Evolutionary conservation across 2,888 invertebrate species (phyloP).

Genomic region (Uloborus plumipes): DNA sequence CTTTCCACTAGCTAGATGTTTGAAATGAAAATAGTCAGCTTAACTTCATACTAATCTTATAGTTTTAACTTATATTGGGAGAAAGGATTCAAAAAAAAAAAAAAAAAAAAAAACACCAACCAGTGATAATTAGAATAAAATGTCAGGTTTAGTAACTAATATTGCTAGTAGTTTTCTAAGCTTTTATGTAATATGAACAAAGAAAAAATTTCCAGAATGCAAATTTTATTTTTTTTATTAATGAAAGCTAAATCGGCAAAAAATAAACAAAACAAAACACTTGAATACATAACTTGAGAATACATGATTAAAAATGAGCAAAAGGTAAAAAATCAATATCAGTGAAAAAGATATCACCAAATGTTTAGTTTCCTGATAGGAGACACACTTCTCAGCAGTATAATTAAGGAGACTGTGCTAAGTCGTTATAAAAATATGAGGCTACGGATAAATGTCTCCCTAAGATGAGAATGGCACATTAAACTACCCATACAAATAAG

Average conservation of each 20-base stretch:
- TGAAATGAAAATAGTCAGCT: no score
- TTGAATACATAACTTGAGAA: constrained; percentile 33
- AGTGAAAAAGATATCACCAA: constrained; percentile 43
- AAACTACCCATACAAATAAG: constrained; percentile 49
- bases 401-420: constrained; percentile 58
- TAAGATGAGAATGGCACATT: constrained; percentile 59
- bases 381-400: constrained; percentile 32
- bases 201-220: not conserved
- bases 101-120: no score
- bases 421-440: constrained; percentile 59
- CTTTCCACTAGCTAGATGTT: no score
- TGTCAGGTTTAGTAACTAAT: no score
- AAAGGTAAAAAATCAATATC: constrained; percentile 21
- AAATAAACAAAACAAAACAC: constrained; percentile 56
- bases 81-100: no score
- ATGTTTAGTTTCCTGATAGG: constrained; percentile 40
- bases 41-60: no score
- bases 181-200: not conserved
- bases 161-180: not conserved
- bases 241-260: constrained; percentile 61
- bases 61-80: no score
- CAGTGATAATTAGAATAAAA: no score
- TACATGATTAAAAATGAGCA: constrained; percentile 40
- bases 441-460: constrained; percentile 49
- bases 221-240: constrained; percentile 39